A percentile compares a stretch with the other conserved stretches of the same genome.
Evolutionary conservation across 2,113 vertebrate genomes (phyloP).

Genomic region (Microtus oregoni): DNA sequence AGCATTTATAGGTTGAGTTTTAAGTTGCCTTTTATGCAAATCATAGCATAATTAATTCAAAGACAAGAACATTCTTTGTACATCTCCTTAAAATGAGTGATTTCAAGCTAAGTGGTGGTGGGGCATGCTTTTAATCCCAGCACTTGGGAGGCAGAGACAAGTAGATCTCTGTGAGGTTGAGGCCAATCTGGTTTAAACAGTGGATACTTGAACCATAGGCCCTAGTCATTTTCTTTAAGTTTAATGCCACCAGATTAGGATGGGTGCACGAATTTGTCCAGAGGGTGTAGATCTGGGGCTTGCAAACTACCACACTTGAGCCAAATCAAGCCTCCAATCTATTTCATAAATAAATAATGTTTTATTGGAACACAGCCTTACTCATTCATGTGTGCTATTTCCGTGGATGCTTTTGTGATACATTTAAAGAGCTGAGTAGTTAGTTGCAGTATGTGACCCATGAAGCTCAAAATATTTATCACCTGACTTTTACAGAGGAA

Average conservation of each 20-base stretch:
- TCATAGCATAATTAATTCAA: slow-evolving; percentile 51
- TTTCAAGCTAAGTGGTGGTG: background rate
- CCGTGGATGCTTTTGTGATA: slow-evolving; percentile 22
- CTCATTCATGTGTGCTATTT: background rate
- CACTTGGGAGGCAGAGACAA: background rate
- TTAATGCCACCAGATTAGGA: background rate
- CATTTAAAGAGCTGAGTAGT: background rate
- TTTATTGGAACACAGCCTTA: background rate
- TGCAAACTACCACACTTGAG: background rate
- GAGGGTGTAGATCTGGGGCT: background rate
- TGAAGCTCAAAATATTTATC: background rate
- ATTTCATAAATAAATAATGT: slow-evolving; percentile 20
- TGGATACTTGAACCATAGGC: background rate
- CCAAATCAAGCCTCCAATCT: background rate
- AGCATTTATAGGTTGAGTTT: slow-evolving; percentile 38
- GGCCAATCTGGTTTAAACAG: background rate
- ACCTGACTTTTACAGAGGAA: slow-evolving; percentile 31
- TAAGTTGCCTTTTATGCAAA: slow-evolving; percentile 31
- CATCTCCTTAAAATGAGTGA: slow-evolving; percentile 40
- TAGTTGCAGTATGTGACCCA: background rate
- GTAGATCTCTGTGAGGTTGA: background rate
- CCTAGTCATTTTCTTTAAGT: background rate
- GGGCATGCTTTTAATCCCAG: background rate
- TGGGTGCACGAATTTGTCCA: background rate
- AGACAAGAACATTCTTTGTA: slow-evolving; percentile 46